These are phyloP conservation scores for Rhineura floridana DNA, from an alignment of 2,113 vertebrate genomes.

Conservation along the genomic window DNA sequence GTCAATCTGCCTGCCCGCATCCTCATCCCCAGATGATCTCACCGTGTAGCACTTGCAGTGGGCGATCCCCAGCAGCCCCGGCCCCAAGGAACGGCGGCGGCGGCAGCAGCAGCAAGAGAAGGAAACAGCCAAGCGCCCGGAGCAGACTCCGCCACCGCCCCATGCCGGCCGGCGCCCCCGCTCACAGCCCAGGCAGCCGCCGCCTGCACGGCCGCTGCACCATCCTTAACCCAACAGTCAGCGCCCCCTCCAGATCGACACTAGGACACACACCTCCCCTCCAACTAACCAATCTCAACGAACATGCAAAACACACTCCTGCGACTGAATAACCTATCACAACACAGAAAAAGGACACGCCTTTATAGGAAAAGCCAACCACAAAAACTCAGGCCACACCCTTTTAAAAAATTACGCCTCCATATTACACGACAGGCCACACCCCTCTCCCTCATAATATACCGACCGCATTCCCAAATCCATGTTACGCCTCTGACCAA, in stretches of 20 bases:
- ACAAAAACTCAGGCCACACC: neutral
- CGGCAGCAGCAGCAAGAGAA: neutral
- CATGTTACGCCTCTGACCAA: neutral
- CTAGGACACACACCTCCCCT: neutral
- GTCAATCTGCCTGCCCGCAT: neutral
- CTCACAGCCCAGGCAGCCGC: conserved; percentile 16
- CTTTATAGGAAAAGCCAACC: neutral
- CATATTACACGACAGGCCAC: neutral
- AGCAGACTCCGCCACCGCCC: conserved; percentile 9
- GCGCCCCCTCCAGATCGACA: neutral
- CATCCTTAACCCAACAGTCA: neutral
- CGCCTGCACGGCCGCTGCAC: conserved; percentile 18
- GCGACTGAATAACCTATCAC: neutral
- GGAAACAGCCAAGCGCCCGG: neutral
- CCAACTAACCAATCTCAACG: neutral
- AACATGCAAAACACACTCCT: neutral
- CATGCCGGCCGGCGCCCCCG: neutral
- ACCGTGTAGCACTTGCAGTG: conserved; percentile 21
- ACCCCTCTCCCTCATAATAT: neutral
- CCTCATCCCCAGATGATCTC: neutral
- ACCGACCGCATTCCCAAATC: no score
- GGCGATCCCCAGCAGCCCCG: neutral
- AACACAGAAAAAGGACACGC: neutral
- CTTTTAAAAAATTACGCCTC: neutral
- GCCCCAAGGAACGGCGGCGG: neutral